Base-by-base conservation (phyloP, 2,797 vertebrate genomes). In the Apodemus agrarius region DNA sequence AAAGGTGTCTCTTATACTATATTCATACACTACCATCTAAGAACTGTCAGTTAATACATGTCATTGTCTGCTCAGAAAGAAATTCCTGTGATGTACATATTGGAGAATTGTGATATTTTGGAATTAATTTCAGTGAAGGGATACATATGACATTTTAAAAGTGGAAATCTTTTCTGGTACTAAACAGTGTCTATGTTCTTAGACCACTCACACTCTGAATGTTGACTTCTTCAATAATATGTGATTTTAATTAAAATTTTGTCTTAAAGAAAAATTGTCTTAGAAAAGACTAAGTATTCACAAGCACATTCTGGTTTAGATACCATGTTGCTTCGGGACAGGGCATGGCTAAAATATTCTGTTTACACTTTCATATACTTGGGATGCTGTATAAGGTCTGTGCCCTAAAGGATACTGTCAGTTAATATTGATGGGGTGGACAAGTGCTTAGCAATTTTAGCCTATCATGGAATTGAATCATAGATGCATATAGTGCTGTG, bases 251-350 rank as follows among this genome's bases (percentile, higher is more conserved):
- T 57, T 90, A 29, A 88, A 80, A 40, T 37, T 37, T 34, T 79
- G 3, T 34, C 90, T 92, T 92, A 90, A 2, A 81, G 31, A 72
- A 84, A 82, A 69, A 76, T 46, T 65, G 16, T 59, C 26, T 85
- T 72, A 82, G 17, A 81, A 31, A 89, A 2, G 1, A 83, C 31
- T 1, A 21, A 91, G 26, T 83, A 61, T 6, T 79, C 49, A 80
- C 12, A 12, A 34, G 21, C 1, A 76, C 52, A 91, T 3, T n/a
- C 1, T 76, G 72, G 59, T 54, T 37, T 80, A 13, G 9, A 19
- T 1, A 74, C 14, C 17, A 6, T 61, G 14, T 8, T 26, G 40
- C 40, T 29, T 54, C 54, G 1, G 29, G 12, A 21, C 0, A 76
- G 16, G 4, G 1, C 26, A 80, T 82, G 72, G 24, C 31, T 63